Percentiles rank a stretch among this genome's conserved stretches.
phyloP scores from a whole-genome alignment of 1,140 invertebrate species.

The Drosophila ohnishii region DNA sequence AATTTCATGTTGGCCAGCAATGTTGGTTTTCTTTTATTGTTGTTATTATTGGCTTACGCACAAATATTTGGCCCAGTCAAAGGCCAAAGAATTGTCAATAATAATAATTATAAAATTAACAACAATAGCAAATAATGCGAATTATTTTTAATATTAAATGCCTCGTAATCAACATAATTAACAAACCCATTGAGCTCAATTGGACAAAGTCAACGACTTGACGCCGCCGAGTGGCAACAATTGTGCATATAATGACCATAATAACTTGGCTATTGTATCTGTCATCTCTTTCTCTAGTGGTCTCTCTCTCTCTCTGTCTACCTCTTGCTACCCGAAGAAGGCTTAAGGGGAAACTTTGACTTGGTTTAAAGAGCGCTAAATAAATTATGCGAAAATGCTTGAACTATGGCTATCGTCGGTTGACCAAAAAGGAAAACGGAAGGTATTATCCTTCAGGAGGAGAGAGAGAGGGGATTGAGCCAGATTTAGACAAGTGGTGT shows the following conservation, averaged over 20 bases:
- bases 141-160: slow-evolving; percentile 53
- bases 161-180: slow-evolving; percentile 50
- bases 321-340: background rate
- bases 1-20: slow-evolving; percentile 48
- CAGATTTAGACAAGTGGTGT: background rate
- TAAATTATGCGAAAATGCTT: slow-evolving; percentile 42
- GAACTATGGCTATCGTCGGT: slow-evolving; percentile 22
- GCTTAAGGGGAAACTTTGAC: slow-evolving; percentile 22
- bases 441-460: slow-evolving; percentile 1
- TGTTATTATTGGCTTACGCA: slow-evolving; percentile 4
- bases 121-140: slow-evolving; percentile 27
- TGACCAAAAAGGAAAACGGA: slow-evolving; percentile 1
- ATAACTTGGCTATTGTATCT: slow-evolving; percentile 20
- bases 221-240: background rate
- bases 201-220: slow-evolving; percentile 62
- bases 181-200: slow-evolving; percentile 73
- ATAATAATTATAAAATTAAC: slow-evolving; percentile 44
- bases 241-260: slow-evolving; percentile 16
- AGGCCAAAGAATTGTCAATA: slow-evolving; percentile 13
- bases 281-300: slow-evolving; percentile 2
- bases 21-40: slow-evolving; percentile 15
- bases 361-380: slow-evolving; percentile 32
- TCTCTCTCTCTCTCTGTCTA: background rate
- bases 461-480: background rate
- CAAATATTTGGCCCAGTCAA: slow-evolving; percentile 43